These are phyloP conservation scores for Drosophila bipectinata DNA, from an alignment of 1,140 invertebrate genomes.

Conservation along the genomic window DNA sequence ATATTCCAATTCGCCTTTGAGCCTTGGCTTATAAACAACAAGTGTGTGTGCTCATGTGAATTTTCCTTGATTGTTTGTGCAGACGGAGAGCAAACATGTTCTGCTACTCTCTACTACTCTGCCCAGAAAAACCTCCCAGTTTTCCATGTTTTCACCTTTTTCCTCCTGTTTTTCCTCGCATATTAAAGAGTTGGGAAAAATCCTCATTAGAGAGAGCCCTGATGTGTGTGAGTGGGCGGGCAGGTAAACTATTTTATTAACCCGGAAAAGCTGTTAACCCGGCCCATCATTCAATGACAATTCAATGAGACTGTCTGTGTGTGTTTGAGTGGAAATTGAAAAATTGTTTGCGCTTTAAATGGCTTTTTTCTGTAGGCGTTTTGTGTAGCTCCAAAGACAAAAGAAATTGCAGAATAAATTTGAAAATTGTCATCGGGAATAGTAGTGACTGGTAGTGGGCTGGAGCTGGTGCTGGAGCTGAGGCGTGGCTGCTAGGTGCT, in stretches of 20 bases:
- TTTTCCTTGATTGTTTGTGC: slow-evolving; percentile 57
- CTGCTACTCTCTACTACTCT: background rate
- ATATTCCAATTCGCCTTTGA: slow-evolving; percentile 42
- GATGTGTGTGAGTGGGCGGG: slow-evolving; percentile 23
- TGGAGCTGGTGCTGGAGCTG: background rate
- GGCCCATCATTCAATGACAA: slow-evolving; percentile 38
- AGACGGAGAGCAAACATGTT: slow-evolving; percentile 65
- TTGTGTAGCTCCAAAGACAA: slow-evolving; percentile 30
- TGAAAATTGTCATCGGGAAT: slow-evolving; percentile 50
- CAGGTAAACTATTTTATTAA: slow-evolving; percentile 45
- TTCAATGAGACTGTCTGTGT: slow-evolving; percentile 20
- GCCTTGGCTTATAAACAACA: slow-evolving; percentile 8
- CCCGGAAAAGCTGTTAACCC: slow-evolving; percentile 42
- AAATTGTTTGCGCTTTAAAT: slow-evolving; percentile 51
- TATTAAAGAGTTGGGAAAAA: slow-evolving; percentile 36
- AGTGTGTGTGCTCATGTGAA: slow-evolving; percentile 4
- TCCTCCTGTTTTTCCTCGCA: background rate
- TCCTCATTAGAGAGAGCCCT: slow-evolving; percentile 51
- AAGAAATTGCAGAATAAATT: slow-evolving; percentile 60
- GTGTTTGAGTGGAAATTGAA: slow-evolving; percentile 46
- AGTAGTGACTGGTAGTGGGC: slow-evolving; percentile 15
- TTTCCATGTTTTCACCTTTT: slow-evolving; percentile 1
- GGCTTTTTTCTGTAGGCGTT: slow-evolving; percentile 49
- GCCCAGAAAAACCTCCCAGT: background rate
- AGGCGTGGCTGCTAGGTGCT: slow-evolving; percentile 48